Evolutionary conservation across 2,888 invertebrate genomes (phyloP).

Genomic region (Phytoseiulus persimilis): DNA sequence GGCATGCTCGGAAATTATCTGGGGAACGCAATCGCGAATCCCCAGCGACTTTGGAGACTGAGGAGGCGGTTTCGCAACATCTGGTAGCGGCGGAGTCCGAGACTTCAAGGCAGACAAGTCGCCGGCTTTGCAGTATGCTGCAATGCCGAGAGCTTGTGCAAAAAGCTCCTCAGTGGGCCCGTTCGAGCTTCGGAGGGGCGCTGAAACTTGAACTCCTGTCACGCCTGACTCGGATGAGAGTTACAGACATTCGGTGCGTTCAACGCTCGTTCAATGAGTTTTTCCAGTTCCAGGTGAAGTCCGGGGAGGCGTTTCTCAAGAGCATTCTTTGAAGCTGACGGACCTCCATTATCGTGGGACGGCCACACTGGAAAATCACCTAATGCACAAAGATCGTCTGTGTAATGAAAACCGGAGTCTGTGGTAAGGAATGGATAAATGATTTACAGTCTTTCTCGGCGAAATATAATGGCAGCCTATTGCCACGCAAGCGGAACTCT

Average conservation of each 20-base stretch:
- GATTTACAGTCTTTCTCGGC: neutral
- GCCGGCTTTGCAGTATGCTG: too few relatives aligned
- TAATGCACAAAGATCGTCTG: neutral
- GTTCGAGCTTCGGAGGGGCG: too few relatives aligned
- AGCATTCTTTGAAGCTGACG: neutral
- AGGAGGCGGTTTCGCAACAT: too few relatives aligned
- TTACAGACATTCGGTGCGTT: too few relatives aligned
- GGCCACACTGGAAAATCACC: neutral
- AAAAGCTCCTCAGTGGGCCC: too few relatives aligned
- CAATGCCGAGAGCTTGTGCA: too few relatives aligned
- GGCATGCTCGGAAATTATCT: neutral
- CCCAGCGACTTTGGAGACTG: neutral
- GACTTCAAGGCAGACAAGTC: too few relatives aligned
- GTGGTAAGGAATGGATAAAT: neutral
- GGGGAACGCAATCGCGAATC: neutral
- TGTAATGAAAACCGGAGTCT: neutral
- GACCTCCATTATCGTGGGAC: neutral
- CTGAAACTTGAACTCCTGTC: too few relatives aligned
- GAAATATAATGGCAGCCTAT: neutral
- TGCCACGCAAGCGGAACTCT: neutral
- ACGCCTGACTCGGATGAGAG: too few relatives aligned
- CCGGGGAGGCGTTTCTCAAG: neutral
- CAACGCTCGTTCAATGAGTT: too few relatives aligned
- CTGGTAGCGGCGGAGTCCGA: too few relatives aligned
- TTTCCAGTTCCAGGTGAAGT: neutral